Base-by-base conservation (phyloP, 1,140 invertebrate species). In the Leptopilina clavipes region DNA sequence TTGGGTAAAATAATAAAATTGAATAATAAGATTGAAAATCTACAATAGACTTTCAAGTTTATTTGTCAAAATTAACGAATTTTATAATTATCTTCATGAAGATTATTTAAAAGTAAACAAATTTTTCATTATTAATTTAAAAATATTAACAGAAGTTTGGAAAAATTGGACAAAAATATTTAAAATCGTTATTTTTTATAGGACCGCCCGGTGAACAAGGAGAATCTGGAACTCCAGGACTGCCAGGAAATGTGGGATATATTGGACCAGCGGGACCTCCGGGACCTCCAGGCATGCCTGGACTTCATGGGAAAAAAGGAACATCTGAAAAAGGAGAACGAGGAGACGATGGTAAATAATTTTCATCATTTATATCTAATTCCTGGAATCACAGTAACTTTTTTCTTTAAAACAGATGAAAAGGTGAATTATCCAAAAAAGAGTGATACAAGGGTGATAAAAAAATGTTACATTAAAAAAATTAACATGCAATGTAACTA, bases 261-360 rank as follows among this genome's bases (percentile, higher is more conserved):
- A 89, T 88, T 70, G 91, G 91, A 12, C 86, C 89, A 25, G 86
- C 90, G 43, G 92, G 92, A 54, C 84, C 86, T 18, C 88, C 90
- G 22, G 92, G 92, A 72, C 86, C 87, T 7, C 74, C 85, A 73
- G 92, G 92, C 40, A 73, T 82, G 3, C 82, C 86, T n/a, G 94
- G 94, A 70, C 85, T 86, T 17, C 90, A 92, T 56, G 93, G 93
- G 17, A 77, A 74, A 3, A 91, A 91, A 83, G 93, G 93, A 72
- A 81, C 89, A 2, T 91, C 91, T 0, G 90, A 93, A 3, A 95
- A 95, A 91, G 94, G 95, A 85, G 94, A 95, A 89, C 91, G 91
- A 73, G 95, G 95, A 83, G 90, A 92, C 72, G 93, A 94, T 81
- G 95, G 94, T 88, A 84, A 73, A 73, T 54, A 73, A 40, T 59